phyloP scores from a whole-genome alignment of 2,888 invertebrate genomes.

The Parapristionchus giblindavisi region DNA sequence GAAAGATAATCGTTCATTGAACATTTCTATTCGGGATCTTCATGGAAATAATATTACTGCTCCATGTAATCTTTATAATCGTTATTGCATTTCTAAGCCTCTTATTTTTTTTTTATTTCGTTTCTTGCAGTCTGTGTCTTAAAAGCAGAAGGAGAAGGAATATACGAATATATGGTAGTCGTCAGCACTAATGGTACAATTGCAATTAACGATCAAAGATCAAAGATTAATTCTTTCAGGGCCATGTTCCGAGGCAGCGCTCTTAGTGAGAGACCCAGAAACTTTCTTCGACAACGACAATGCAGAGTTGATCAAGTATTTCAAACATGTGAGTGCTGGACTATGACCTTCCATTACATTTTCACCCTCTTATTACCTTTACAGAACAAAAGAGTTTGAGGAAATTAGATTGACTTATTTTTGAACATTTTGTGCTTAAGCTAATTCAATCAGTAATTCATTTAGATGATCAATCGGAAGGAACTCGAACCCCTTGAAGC shows the following conservation, averaged over 20 bases:
- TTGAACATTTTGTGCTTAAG: neutral
- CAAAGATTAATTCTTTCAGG: conserved; percentile 36
- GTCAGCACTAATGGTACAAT: conserved; percentile 9
- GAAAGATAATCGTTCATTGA: conserved; percentile 44
- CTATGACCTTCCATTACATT: neutral
- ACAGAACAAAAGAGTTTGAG: too few species aligned
- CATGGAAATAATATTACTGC: conserved; percentile 48
- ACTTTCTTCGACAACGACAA: conserved; percentile 53
- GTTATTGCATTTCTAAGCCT: neutral
- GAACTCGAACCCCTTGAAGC: conserved; percentile 48
- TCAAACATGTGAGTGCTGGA: conserved; percentile 48
- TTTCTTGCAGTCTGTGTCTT: conserved; percentile 42
- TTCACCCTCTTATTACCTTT: conserved; percentile 1
- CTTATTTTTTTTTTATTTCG: neutral
- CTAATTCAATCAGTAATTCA: neutral
- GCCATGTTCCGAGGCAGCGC: conserved; percentile 51
- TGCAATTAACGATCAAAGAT: neutral
- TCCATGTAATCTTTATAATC: conserved; percentile 42
- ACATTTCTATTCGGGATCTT: conserved; percentile 45
- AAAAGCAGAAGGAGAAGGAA: conserved; percentile 30
- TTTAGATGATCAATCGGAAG: conserved; percentile 49
- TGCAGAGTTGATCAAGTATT: conserved; percentile 46
- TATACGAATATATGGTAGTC: conserved; percentile 45
- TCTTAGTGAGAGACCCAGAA: conserved; percentile 52
- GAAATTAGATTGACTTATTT: neutral